Base-by-base conservation (phyloP, 2,888 invertebrate genomes). In the Chymomyza procnemis region DNA sequence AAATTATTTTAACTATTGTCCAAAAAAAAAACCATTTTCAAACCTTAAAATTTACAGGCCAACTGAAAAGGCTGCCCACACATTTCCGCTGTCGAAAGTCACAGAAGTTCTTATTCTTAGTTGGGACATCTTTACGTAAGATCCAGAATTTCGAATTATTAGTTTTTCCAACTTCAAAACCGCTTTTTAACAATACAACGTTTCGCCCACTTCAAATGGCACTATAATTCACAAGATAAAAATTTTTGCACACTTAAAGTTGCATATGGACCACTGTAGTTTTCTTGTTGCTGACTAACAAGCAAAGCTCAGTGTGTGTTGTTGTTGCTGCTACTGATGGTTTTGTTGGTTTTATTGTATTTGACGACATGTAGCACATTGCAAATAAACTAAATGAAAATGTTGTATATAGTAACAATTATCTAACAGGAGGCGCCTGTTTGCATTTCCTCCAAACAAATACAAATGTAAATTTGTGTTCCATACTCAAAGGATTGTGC, bases 341-440 rank as follows among this genome's bases (percentile, higher is more conserved):
- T n/a, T 19, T 50, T 50, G 52, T 52, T 52, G 52, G 19, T 52
- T 52, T 59, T 60, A 61, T 58, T 64, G 62, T 67, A 52, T 58
- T 66, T 69, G 62, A 26, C 55, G 50, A 70, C 71, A 63, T 72
- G 69, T 81, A 80, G 69, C 70, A 57, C 52, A 60, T 60, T 26
- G 66, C 68, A 80, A 80, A 80, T 69, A 82, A 75, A 72, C 74
- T 74, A 74, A 79, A 82, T 84, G 73, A 71, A 80, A 79, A 75
- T 80, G 68, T 71, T 52, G 77, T 74, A 67, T 75, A 74, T 78
- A 78, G 76, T 84, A 67, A 74, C 85, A 83, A 88, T 88, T 83
- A 88, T 79, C 67, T 68, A 58, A 58, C 66, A 73, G 41, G 69
- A 50, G 34, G 52, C 62, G 18, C n/a, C 52, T 64, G 58, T 67